A percentile compares a stretch with the other conserved stretches of the same genome.
These are phyloP conservation scores for Sphinx pinastri DNA, from an alignment of 2,888 invertebrate genomes.

Conservation along the genomic window DNA sequence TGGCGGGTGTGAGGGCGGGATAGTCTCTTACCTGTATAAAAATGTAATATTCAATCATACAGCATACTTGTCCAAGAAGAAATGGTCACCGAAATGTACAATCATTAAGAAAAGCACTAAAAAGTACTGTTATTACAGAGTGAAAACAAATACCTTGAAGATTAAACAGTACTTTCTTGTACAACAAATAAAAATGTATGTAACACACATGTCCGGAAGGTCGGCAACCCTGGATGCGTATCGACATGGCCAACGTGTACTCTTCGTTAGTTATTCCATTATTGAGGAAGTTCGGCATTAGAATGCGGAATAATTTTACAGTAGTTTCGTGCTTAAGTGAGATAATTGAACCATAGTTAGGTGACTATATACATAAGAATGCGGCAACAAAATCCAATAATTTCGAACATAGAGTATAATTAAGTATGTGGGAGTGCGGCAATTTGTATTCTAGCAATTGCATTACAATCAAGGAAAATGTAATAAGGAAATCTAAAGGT, in stretches of 20 bases:
- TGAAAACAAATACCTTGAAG: too few species aligned
- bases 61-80: too few species aligned
- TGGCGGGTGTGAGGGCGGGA: too few species aligned
- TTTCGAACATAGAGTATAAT: neutral
- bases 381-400: neutral
- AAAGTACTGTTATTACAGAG: too few species aligned
- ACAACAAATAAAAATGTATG: too few species aligned
- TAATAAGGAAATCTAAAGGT: constrained; percentile 18
- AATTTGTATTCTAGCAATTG: neutral
- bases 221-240: neutral
- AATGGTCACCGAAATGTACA: too few species aligned
- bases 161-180: too few species aligned
- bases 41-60: too few species aligned
- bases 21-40: too few species aligned
- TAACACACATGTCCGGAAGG: neutral
- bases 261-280: constrained; percentile 24
- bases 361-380: neutral
- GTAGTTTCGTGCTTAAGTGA: constrained; percentile 32
- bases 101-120: too few species aligned
- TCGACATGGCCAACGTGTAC: constrained; percentile 10
- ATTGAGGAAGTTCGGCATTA: constrained; percentile 39
- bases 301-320: constrained; percentile 41
- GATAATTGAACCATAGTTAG: constrained; percentile 9
- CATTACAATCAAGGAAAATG: constrained; percentile 1
- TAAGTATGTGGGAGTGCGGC: neutral